Base-by-base conservation (phyloP, 1,140 invertebrate species). In the Heliothis subflexa region DNA sequence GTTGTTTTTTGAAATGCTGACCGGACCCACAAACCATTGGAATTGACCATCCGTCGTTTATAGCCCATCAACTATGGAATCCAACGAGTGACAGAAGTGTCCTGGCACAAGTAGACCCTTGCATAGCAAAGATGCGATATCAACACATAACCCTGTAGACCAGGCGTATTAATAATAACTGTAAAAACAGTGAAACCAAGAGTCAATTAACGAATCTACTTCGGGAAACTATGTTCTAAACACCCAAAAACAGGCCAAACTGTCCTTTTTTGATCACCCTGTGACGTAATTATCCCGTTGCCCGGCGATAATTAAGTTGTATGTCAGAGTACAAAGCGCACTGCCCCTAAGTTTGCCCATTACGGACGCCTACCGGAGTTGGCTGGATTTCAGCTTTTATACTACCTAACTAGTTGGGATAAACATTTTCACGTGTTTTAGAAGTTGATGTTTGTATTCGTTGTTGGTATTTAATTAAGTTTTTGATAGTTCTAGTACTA, bases 301-400 rank as follows among this genome's bases (percentile, higher is more conserved):
- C 10, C 71, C 52, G n/a, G 33, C 25, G 73, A 80, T 71, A 80
- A 77, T 80, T 76, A 76, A 80, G 64, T 50, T 59, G 79, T 77
- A 80, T 80, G 75, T 61, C 40, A 50, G 61, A 45, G 52, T 49
- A 73, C 78, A 80, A 76, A 75, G 78, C 72, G 54, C 57, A 52
- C 25, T 54, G 59, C 45, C 21, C n/a, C 64, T 45, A 80, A 80
- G 74, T 80, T 80, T 71, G 74, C 47, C 33, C 68, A 80, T 80
- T 78, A 73, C 62, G 66, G 74, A 25, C 64, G 55, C 78, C 61
- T 74, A 70, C 50, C 45, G 62, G 50, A 55, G 28, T 73, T 73
- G 52, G 54, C 52, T 28, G 62, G 13, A 72, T 64, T 78, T 57
- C 49, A 61, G 21, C 71, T 52, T 33, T 66, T 73, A 49, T 62